Evolutionary conservation across 2,888 invertebrate genomes (phyloP).

Genomic region (Alloscopus bannaensis): DNA sequence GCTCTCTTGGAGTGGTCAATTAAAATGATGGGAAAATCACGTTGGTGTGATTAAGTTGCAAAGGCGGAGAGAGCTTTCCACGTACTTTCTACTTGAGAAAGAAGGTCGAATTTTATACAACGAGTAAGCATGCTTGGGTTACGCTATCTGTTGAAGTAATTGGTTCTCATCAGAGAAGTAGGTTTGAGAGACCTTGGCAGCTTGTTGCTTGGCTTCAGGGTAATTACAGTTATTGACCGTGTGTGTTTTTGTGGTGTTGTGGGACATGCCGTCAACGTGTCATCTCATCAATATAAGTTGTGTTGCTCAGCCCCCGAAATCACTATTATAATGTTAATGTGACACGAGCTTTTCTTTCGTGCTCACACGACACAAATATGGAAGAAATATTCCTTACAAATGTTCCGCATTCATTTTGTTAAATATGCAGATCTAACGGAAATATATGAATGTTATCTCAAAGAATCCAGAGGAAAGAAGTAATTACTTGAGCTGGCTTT

Average conservation of each 20-base stretch:
- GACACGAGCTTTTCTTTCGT: background rate
- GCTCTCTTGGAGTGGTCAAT: background rate
- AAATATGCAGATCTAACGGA: too few species aligned
- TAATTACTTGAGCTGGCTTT: too few species aligned
- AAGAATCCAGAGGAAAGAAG: too few species aligned
- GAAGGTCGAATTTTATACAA: background rate
- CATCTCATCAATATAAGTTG: background rate
- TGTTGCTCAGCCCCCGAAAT: background rate
- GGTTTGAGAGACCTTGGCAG: conserved; percentile 3
- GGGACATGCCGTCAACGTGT: background rate
- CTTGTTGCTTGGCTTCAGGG: conserved; percentile 7
- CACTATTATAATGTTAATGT: background rate
- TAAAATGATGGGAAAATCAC: background rate
- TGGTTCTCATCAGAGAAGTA: too few species aligned
- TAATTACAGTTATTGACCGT: conserved; percentile 7
- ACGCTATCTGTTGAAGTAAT: too few species aligned
- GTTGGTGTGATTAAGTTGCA: background rate
- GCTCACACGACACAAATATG: background rate
- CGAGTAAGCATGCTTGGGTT: background rate
- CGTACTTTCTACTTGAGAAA: background rate
- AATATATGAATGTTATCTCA: too few species aligned
- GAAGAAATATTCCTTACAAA: too few species aligned
- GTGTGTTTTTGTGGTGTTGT: background rate
- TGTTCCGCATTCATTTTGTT: too few species aligned
- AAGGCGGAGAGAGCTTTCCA: background rate